Conservation (phyloP, 1,140 invertebrate species). For the Charaxes varanes region DNA sequence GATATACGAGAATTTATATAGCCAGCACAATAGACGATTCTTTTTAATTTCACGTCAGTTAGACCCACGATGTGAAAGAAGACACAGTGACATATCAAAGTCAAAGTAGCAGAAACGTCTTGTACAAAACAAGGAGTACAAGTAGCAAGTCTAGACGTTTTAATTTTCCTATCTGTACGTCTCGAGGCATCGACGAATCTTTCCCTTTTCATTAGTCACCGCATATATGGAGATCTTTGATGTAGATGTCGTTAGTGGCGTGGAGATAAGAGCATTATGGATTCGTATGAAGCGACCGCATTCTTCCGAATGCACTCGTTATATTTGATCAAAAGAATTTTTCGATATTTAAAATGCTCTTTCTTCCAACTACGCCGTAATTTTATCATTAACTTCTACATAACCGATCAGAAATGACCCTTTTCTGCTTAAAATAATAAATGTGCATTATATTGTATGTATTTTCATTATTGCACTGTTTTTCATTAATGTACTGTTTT, state of each 20-base stretch:
- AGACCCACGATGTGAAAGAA: too few species aligned
- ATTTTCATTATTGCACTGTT: too few species aligned
- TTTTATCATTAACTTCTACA: too few species aligned
- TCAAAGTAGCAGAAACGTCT: constrained; percentile 8
- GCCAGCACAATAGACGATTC: too few species aligned
- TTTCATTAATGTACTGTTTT: too few species aligned
- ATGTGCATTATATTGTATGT: too few species aligned
- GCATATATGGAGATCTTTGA: constrained; percentile 57
- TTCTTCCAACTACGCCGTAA: too few species aligned
- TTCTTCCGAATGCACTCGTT: constrained; percentile 22
- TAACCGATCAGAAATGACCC: too few species aligned
- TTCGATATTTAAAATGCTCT: too few species aligned
- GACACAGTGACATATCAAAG: constrained; percentile 1
- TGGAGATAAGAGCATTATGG: constrained; percentile 37
- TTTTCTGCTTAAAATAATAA: too few species aligned
- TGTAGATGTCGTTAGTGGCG: constrained; percentile 46
- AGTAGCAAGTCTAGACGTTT: constrained; percentile 57
- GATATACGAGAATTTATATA: too few species aligned
- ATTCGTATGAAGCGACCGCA: constrained; percentile 6
- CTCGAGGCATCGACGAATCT: constrained; percentile 41
- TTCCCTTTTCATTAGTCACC: constrained; percentile 49
- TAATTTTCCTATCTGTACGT: constrained; percentile 59
- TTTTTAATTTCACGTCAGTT: too few species aligned
- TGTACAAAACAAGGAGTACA: constrained; percentile 41
- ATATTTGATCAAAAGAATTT: constrained; percentile 22